A percentile compares a stretch with the other conserved stretches of the same genome.
Evolutionary conservation across 2,797 vertebrate genomes (phyloP).

Genomic region (Bradypus variegatus): DNA sequence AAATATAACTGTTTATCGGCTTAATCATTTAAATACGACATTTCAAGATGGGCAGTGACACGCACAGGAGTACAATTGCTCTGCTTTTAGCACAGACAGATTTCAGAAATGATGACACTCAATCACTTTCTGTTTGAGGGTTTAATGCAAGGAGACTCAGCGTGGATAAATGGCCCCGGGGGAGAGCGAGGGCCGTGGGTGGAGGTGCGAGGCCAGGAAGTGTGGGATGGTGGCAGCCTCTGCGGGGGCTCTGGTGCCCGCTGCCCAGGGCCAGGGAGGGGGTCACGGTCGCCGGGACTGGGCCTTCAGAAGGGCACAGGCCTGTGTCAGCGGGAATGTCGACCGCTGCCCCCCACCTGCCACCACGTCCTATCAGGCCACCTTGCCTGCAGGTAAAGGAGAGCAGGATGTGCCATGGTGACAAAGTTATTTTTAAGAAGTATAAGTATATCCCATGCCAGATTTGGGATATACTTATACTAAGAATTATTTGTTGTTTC

Average conservation of each 20-base stretch:
- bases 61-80: constrained; percentile 22
- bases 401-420: too few species aligned
- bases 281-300: not conserved
- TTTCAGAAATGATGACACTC: constrained; percentile 37
- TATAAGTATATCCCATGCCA: fast-evolving
- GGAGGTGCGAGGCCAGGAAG: constrained; percentile 48
- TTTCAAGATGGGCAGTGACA: not conserved
- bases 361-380: fast-evolving
- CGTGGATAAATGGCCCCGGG: constrained; percentile 54
- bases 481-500: too few species aligned
- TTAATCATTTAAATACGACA: not conserved
- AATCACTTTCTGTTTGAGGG: constrained; percentile 37
- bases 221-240: not conserved
- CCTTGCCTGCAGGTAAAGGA: too few species aligned
- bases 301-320: not conserved
- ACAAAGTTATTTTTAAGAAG: not conserved
- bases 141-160: constrained; percentile 43
- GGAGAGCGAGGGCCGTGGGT: constrained; percentile 59
- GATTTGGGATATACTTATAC: not conserved
- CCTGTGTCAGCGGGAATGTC: fast-evolving
- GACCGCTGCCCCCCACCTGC: fast-evolving
- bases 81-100: constrained; percentile 54
- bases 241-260: not conserved
- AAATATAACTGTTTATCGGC: not conserved
- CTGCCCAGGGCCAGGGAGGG: too few species aligned